A percentile compares a stretch with the other conserved stretches of the same genome.
phyloP scores from a whole-genome alignment of 2,888 invertebrate species.

The Branchellion lobata region DNA sequence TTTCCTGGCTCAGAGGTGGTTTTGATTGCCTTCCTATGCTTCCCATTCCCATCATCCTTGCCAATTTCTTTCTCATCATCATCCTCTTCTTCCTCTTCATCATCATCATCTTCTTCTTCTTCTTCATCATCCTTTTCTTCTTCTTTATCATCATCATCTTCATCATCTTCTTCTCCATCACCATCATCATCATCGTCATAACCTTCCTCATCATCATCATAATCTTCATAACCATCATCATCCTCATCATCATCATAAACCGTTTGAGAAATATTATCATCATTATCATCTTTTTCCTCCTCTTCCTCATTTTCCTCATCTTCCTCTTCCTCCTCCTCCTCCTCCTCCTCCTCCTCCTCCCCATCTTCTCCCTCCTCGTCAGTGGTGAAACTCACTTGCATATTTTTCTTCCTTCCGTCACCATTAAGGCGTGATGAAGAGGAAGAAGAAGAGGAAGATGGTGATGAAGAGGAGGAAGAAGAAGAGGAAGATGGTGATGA shows the following conservation, averaged over 20 bases:
- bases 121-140: too few relatives aligned
- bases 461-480: too few relatives aligned
- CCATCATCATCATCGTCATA: conserved; percentile 5
- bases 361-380: too few relatives aligned
- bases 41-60: neutral
- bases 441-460: too few relatives aligned
- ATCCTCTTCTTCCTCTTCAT: neutral
- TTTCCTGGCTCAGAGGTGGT: neutral
- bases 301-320: too few relatives aligned
- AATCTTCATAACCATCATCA: neutral
- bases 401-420: too few relatives aligned
- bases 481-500: too few relatives aligned
- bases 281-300: neutral
- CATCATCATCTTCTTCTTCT: neutral
- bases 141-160: neutral
- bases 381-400: too few relatives aligned
- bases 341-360: too few relatives aligned
- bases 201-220: too few relatives aligned
- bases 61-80: neutral
- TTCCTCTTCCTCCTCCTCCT: too few relatives aligned
- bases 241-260: neutral
- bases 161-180: neutral
- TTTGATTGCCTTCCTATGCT: neutral
- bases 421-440: too few relatives aligned
- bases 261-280: neutral